phyloP scores from a whole-genome alignment of 2,888 invertebrate genomes.

The Sycophila texana region DNA sequence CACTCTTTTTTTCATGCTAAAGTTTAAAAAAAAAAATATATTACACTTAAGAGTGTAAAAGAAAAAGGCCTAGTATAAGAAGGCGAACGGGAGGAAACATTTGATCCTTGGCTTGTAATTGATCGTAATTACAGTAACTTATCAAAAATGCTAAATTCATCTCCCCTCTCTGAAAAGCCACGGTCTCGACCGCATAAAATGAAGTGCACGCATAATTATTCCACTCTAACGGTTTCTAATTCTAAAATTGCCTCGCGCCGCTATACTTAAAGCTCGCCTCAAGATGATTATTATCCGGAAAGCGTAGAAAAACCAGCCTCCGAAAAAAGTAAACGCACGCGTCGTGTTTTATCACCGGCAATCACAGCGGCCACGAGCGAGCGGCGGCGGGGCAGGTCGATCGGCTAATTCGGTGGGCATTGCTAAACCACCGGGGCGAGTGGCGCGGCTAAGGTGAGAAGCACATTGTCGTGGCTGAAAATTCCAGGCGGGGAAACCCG shows the following conservation, averaged over 20 bases:
- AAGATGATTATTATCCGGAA: not conserved
- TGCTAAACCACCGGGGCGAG: not conserved
- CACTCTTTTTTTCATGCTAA: too few relatives aligned
- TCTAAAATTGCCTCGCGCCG: not conserved
- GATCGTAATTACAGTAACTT: too few relatives aligned
- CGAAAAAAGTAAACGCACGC: not conserved
- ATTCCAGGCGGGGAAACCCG: not conserved
- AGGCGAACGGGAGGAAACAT: too few relatives aligned
- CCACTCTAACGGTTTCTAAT: not conserved
- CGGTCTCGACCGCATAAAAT: too few relatives aligned
- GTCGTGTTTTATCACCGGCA: not conserved
- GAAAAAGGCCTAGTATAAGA: too few relatives aligned
- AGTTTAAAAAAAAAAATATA: too few relatives aligned
- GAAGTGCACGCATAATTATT: not conserved
- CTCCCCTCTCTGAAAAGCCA: too few relatives aligned
- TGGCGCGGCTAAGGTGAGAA: constrained; percentile 27
- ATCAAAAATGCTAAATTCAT: too few relatives aligned
- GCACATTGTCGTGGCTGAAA: constrained; percentile 38
- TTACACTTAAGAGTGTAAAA: too few relatives aligned
- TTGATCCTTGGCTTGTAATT: too few relatives aligned
- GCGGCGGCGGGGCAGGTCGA: not conserved
- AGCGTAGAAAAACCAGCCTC: not conserved
- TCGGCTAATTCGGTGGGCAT: constrained; percentile 30
- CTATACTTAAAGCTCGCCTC: not conserved
- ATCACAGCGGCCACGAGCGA: not conserved